Base-by-base conservation (phyloP, 2,888 invertebrate genomes). In the Catocala sponsa region DNA sequence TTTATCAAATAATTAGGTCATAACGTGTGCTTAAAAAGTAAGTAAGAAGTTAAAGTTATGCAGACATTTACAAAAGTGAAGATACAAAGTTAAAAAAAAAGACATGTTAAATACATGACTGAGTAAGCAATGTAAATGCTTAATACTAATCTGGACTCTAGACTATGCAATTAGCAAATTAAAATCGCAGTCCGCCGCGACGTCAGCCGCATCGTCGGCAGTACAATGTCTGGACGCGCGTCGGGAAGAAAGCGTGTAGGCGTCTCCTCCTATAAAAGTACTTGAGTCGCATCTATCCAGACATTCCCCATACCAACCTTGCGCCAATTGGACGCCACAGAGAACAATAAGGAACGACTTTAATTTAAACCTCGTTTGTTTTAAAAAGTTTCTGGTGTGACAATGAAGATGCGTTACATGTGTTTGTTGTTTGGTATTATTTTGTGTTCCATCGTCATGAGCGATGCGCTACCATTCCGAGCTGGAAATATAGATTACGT, bases 401-500 rank as follows among this genome's bases (percentile, higher is more conserved):
- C 65, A 74, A 92, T 91, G 91, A 89, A 88, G 75, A 71, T 82
- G 41, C 69, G 66, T 42, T 78, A 70, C 55, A 63, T 84, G 72
- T 88, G 81, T 68, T 70, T 89, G 54, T 44, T 91, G 56, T 66
- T 92, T 55, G 79, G 80, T 5, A 65, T 90, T 10, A 66, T 88
- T 56, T 63, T 88, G 68, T 85, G 85, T 72, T 79, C 85, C 32
- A 65, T 88, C 55, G 62, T 78, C 11, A 63, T 74, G 55, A 74
- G 78, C 60, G 88, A 89, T 48, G 85, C 89, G 0, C 84, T 83
- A 55, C 90, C 92, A 6, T 81, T 87, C 68, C 81, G 84, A 33
- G 76, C 79, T 15, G 86, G 87, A 46, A 91, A 85, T 59, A 91
- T 92, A 64, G 92, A 92, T 78, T 92, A 93, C 82, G 92, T 93